These are phyloP conservation scores for Phymanthus crucifer DNA, from an alignment of 92 coral and sea anemone genomes.

Conservation along the genomic window DNA sequence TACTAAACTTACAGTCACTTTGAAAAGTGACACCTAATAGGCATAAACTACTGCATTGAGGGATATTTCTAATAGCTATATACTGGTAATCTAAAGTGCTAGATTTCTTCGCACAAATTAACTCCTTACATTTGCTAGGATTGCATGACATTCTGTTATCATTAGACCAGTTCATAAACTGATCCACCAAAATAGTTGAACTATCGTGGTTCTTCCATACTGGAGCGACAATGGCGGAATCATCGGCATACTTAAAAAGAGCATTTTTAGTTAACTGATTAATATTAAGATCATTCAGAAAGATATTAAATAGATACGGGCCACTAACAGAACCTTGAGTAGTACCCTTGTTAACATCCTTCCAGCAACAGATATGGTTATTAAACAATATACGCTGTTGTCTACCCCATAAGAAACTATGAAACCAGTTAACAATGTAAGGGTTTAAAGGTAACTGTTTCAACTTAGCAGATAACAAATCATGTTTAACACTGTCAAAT, in stretches of 20 bases:
- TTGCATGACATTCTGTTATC: not conserved
- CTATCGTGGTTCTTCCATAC: not conserved
- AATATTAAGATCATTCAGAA: not conserved
- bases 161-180: not conserved
- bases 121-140: slow-evolving; percentile 1
- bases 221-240: not conserved
- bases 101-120: slow-evolving; percentile 1
- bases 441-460: slow-evolving; percentile 36
- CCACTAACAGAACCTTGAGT: slow-evolving; percentile 64
- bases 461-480: slow-evolving; percentile 4
- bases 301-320: slow-evolving; percentile 19
- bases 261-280: not conserved
- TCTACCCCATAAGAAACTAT: slow-evolving; percentile 25
- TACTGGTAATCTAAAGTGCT: not conserved
- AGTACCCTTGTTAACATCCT: slow-evolving; percentile 57
- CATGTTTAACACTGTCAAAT: slow-evolving; percentile 20
- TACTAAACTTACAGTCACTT: no score
- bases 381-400: slow-evolving; percentile 44
- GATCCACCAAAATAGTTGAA: no score
- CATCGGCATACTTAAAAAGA: not conserved
- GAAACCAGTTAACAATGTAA: slow-evolving; percentile 34
- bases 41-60: not conserved
- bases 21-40: not conserved
- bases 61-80: not conserved
- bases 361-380: slow-evolving; percentile 32